A percentile compares a stretch with the other conserved stretches of the same genome.
These are phyloP conservation scores for Ceriagrion tenellum DNA, from an alignment of 2,888 invertebrate species.

Conservation along the genomic window DNA sequence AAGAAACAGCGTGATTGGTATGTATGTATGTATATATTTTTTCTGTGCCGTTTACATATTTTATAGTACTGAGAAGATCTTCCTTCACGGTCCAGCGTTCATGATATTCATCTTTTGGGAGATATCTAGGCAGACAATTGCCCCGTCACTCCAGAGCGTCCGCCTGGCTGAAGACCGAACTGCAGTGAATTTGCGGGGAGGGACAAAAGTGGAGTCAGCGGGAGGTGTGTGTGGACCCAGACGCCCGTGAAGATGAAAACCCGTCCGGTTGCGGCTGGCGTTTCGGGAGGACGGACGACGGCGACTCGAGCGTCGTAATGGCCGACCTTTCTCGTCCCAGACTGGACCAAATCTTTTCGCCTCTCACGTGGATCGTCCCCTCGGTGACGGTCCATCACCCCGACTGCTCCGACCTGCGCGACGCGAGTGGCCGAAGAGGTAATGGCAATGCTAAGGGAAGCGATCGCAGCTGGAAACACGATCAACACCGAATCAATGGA, in stretches of 20 bases:
- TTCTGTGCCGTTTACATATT: no score
- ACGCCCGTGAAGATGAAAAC: not conserved
- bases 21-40: no score
- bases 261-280: not conserved
- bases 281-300: not conserved
- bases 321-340: not conserved
- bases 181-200: not conserved
- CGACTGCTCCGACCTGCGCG: not conserved
- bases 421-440: not conserved
- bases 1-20: no score
- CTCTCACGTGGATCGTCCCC: not conserved
- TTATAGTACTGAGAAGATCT: no score
- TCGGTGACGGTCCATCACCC: not conserved
- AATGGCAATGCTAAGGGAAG: not conserved
- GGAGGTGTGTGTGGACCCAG: not conserved
- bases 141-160: no score
- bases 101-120: no score
- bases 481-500: not conserved
- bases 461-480: not conserved
- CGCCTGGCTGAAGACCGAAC: no score
- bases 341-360: not conserved
- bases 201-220: not conserved
- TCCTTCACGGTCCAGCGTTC: no score
- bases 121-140: no score
- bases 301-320: not conserved